Percentiles rank a stretch among this genome's conserved stretches.
These are phyloP conservation scores for Neodon shergylaensis DNA, from an alignment of 2,113 vertebrate species.

Conservation along the genomic window DNA sequence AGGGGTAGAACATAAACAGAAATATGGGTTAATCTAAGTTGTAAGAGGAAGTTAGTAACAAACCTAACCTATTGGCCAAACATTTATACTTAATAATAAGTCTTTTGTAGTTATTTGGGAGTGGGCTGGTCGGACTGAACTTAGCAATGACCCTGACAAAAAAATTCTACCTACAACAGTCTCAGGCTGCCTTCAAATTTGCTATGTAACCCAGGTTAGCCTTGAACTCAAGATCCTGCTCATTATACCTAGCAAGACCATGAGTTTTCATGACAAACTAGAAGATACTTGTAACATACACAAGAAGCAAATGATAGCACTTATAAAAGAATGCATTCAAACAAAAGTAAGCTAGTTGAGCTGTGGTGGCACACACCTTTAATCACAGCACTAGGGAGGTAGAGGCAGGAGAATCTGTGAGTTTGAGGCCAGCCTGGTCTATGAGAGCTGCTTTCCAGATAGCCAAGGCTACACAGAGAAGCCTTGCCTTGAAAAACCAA, in stretches of 20 bases:
- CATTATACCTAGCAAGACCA: background rate
- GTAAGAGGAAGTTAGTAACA: background rate
- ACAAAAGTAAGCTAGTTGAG: background rate
- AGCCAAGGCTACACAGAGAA: background rate
- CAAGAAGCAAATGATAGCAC: constrained; percentile 19
- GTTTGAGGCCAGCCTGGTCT: background rate
- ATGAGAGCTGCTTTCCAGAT: background rate
- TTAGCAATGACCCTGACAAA: background rate
- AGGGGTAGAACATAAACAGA: background rate
- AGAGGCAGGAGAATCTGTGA: background rate
- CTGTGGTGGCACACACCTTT: background rate
- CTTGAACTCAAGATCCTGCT: background rate
- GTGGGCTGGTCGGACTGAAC: background rate
- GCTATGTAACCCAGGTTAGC: background rate
- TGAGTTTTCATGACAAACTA: constrained; percentile 10
- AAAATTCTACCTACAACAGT: background rate
- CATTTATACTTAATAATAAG: background rate
- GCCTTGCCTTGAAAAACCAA: background rate
- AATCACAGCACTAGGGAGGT: background rate
- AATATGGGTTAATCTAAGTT: background rate
- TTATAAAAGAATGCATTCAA: background rate
- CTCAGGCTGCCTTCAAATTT: background rate
- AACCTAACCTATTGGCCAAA: background rate
- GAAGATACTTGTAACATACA: background rate
- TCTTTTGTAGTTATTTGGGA: background rate